Base-by-base conservation (phyloP, 2,113 vertebrate genomes). In the Furnarius figulus region DNA sequence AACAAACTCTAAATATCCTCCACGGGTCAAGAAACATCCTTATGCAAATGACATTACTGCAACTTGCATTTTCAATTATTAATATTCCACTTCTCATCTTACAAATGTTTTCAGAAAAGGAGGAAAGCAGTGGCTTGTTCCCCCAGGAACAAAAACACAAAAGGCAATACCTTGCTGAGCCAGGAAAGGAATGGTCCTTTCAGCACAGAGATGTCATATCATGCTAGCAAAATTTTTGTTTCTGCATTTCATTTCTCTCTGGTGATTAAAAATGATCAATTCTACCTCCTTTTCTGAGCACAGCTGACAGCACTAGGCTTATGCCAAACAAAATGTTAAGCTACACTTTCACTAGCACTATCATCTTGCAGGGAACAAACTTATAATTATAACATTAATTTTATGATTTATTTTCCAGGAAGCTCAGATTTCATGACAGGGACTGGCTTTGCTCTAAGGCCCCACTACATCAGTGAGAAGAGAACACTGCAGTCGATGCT, bases 331-430 rank as follows among this genome's bases (percentile, higher is more conserved):
- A 90, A 92, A 93, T 62, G 62, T 71, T 37, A 47, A 70, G 86
- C 71, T 79, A 90, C 75, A 67, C 42, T 91, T 92, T 33, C 81
- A 92, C 61, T 37, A 73, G 39, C 56, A 39, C 40, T 75, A 72
- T 68, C 39, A 49, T 61, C 87, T 85, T 77, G 33, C 62, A 93
- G 90, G 42, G 85, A 92, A 59, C n/a, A 90, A 93, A 80, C 62
- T 87, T 94, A 33, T 18, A 81, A 93, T 95, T 90, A 95, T 92
- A 74, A 46, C 44, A 78, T 78, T 91, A 78, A 88, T 91, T 96
- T 96, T 91, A 81, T 52, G 46, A 97, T 96, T 93, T 95, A 82
- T 87, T 96, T 95, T 93, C 71, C 66, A 68, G 93, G 72, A 87
- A 93, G 75, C 76, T 90, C 66, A 82, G 61, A 70, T 82, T 92